Base-by-base conservation (phyloP, 2,113 vertebrate species). In the Bothrops jararaca region DNA sequence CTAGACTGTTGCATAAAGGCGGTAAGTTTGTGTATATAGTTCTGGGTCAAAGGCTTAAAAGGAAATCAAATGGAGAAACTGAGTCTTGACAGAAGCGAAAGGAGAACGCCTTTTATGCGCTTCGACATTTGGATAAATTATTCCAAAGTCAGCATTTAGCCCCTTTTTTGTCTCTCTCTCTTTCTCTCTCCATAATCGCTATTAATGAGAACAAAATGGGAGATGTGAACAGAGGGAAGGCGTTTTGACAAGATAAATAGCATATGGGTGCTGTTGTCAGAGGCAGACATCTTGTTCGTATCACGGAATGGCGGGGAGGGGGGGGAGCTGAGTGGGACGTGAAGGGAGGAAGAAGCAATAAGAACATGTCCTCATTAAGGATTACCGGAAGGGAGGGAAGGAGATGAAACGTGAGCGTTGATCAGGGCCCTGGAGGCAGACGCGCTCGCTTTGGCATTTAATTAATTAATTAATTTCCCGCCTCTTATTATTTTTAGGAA, bases 161-260 rank as follows among this genome's bases (percentile, higher is more conserved):
- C 94, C 94, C 89, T 96, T 95, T 1, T 1, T 7, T 50, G 1
- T 50, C 48, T 50, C 48, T 50, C 48, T 50, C 48, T 50, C 48
- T 50, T 8, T 96, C 95, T 97, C 6, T 18, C 11, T 15, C 22
- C 91, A 92, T 94, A 94, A 95, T 96, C 96, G 24, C 88, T 95
- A 95, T 96, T 96, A 95, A 96, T 93, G 95, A 97, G 95, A 95
- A 97, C 96, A 94, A 97, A 97, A 97, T 96, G 91, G 96, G 95
- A 96, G 92, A 94, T 87, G 93, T 95, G 96, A 96, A 94, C 89
- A 94, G 94, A 96, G 88, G 92, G 94, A 95, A 90, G 92, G 93
- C 94, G 94, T 96, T 95, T 95, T 95, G 94, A 96, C 94, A 96
- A 96, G 97, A 97, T 97, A 97, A 97, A 97, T 97, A 97, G 96